Evolutionary conservation across 2,888 invertebrate genomes (phyloP).

Genomic region (Cryptus viduatorius): DNA sequence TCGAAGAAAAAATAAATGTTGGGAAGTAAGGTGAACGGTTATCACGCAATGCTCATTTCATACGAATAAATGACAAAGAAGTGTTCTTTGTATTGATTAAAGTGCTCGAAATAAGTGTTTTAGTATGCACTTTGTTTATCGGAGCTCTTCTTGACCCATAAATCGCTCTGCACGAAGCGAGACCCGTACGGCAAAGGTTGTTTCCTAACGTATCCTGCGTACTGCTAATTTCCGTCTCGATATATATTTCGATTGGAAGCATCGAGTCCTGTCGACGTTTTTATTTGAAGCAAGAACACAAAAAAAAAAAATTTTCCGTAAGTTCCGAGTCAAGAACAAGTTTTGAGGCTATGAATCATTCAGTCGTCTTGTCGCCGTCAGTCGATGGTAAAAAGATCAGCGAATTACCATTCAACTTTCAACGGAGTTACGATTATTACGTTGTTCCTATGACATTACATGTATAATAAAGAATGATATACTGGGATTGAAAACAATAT

Average conservation of each 20-base stretch:
- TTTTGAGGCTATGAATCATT: constrained; percentile 6
- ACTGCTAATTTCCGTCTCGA: background rate
- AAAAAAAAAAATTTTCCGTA: background rate
- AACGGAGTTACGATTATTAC: background rate
- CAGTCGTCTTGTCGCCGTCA: background rate
- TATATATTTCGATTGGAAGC: background rate
- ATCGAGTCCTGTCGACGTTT: background rate
- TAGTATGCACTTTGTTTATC: background rate
- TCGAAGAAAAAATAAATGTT: no score
- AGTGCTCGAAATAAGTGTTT: background rate
- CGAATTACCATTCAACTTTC: constrained; percentile 9
- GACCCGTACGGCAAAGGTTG: background rate
- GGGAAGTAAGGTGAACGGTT: background rate
- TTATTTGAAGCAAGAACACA: background rate
- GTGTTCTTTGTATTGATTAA: background rate
- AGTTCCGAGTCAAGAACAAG: background rate
- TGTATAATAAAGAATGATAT: background rate
- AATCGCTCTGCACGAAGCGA: background rate
- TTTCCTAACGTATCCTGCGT: no score
- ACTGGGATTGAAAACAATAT: background rate
- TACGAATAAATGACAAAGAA: background rate
- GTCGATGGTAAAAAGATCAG: background rate
- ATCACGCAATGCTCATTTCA: background rate
- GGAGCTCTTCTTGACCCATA: background rate
- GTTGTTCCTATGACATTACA: background rate